Conservation (phyloP, 2,888 invertebrate species). For the Aplocera efformata region DNA sequence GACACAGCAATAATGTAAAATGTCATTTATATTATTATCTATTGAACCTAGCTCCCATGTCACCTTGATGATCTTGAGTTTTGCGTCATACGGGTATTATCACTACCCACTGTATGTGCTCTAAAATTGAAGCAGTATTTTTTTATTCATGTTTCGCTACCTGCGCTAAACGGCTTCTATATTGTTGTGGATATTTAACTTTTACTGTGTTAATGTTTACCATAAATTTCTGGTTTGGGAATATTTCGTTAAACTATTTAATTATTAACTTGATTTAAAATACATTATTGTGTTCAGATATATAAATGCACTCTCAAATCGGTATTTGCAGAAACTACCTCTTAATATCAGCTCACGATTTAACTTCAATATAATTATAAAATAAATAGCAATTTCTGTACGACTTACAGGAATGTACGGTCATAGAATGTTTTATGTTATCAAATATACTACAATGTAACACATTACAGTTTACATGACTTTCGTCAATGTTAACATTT, state of each 20-base stretch:
- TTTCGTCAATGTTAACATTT: conserved; percentile 26
- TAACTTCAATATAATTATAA: too few relatives aligned
- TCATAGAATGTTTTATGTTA: too few relatives aligned
- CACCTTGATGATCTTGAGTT: conserved; percentile 43
- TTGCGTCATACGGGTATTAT: conserved; percentile 48
- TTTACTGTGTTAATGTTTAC: too few relatives aligned
- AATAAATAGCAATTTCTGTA: too few relatives aligned
- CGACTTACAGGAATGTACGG: too few relatives aligned
- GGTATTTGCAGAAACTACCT: too few relatives aligned
- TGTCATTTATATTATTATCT: conserved; percentile 24
- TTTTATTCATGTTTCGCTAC: conserved; percentile 14
- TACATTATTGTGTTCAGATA: too few relatives aligned
- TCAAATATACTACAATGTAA: conserved; percentile 3
- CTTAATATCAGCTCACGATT: too few relatives aligned
- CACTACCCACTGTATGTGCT: conserved; percentile 27
- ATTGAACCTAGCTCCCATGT: conserved; percentile 37
- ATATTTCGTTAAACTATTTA: neutral
- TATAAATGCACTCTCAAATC: too few relatives aligned
- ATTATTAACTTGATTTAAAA: too few relatives aligned
- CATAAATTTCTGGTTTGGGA: too few relatives aligned
- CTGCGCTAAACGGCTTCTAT: conserved; percentile 9
- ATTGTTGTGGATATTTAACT: neutral
- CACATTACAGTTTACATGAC: conserved; percentile 18
- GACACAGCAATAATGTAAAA: conserved; percentile 17
- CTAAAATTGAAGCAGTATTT: conserved; percentile 15